A percentile compares a stretch with the other conserved stretches of the same genome.
Conservation (phyloP, 30 jellyfish, hydroid and myxozoan genomes). For the Catostylus mosaicus region DNA sequence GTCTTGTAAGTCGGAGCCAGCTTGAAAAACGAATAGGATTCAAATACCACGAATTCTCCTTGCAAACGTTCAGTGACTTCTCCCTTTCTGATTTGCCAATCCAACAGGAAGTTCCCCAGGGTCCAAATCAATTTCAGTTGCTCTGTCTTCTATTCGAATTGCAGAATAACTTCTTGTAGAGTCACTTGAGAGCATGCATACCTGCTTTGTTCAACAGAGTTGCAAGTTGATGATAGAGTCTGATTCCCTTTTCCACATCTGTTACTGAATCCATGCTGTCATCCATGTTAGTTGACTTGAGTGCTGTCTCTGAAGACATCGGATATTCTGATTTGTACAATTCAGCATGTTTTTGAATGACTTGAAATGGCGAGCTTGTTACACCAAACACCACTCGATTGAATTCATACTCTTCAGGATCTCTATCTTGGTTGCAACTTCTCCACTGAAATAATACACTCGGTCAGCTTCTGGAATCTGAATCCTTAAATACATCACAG, state of each 20-base stretch:
- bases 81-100: slow-evolving; percentile 5
- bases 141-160: slow-evolving; percentile 61
- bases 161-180: slow-evolving; percentile 43
- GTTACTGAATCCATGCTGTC: slow-evolving; percentile 67
- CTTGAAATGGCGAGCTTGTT: slow-evolving; percentile 45
- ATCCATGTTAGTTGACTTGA: slow-evolving; percentile 75
- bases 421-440: slow-evolving; percentile 25
- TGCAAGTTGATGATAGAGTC: slow-evolving; percentile 14
- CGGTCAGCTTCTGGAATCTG: slow-evolving; percentile 22
- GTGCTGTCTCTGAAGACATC: slow-evolving; percentile 65
- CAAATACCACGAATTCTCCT: slow-evolving; percentile 16
- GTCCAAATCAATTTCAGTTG: slow-evolving; percentile 28
- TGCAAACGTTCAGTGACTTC: neutral
- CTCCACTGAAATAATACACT: slow-evolving; percentile 67
- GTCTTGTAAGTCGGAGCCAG: slow-evolving; percentile 36
- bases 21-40: slow-evolving; percentile 20
- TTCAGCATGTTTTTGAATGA: slow-evolving; percentile 48
- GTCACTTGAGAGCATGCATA: slow-evolving; percentile 80
- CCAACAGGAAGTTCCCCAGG: neutral
- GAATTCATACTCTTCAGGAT: slow-evolving; percentile 68
- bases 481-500: slow-evolving; percentile 65
- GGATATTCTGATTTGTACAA: slow-evolving; percentile 29
- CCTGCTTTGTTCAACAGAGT: slow-evolving; percentile 61
- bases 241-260: slow-evolving; percentile 41
- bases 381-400: slow-evolving; percentile 66